phyloP scores from a whole-genome alignment of 1,140 invertebrate genomes.

The Drosophila kikkawai region DNA sequence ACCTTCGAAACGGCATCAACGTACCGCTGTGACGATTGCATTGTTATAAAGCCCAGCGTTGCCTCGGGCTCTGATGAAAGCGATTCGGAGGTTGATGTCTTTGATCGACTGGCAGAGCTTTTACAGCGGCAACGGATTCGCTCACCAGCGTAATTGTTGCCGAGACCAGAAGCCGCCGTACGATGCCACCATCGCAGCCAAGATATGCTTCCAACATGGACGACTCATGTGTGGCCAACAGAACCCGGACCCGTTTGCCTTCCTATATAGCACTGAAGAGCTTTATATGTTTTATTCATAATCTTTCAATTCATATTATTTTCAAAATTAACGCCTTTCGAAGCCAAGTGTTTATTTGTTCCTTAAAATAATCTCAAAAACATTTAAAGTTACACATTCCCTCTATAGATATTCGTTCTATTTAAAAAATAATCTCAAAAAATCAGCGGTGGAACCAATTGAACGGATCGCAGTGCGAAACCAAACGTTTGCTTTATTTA shows the following conservation, averaged over 20 bases:
- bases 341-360: too few species aligned
- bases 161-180: background rate
- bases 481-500: background rate
- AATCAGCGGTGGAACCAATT: too few species aligned
- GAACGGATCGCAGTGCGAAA: constrained; percentile 15
- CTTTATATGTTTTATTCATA: background rate
- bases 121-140: too few species aligned
- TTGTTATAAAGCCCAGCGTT: background rate
- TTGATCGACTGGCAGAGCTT: background rate
- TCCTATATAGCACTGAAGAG: background rate
- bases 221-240: constrained; percentile 18
- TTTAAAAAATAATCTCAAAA: background rate
- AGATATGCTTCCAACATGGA: background rate
- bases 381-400: too few species aligned
- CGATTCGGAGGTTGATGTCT: background rate
- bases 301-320: too few species aligned
- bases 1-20: fast-evolving
- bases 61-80: background rate
- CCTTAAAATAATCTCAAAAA: background rate
- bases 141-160: background rate
- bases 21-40: constrained; percentile 41
- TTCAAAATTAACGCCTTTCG: background rate
- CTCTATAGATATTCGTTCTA: background rate
- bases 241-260: constrained; percentile 14
- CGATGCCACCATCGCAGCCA: background rate